Base-by-base conservation (phyloP, 2,888 invertebrate genomes). In the Odontocolon sp. region DNA sequence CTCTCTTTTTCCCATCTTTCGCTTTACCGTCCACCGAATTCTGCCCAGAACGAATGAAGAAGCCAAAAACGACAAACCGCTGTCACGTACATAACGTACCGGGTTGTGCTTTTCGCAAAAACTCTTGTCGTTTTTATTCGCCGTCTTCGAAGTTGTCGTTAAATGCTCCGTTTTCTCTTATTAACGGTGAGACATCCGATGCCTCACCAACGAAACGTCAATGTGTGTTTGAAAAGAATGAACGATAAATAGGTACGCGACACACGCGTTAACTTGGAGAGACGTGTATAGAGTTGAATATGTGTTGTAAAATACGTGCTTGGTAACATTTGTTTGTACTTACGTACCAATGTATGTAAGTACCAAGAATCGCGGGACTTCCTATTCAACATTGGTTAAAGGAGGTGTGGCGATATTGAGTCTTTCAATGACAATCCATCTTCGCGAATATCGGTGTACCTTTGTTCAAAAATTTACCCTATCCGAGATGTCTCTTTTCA, bases 341-440 rank as follows among this genome's bases (percentile, higher is more conserved):
- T n/a, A n/a, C n/a, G n/a, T n/a, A 40, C 40, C 11, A 6, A 6
- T 16, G 38, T 31, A 50, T 28, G 14, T 14, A 14, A 11, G 5
- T 38, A 21, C 33, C 23, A 23, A 2, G 11, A 56, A 36, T 47
- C 23, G 14, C 4, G n/a, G n/a, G 21, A 21, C 52, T n/a, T 23
- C 42, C 70, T 70, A 70, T 61, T 61, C 50, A 61, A n/a, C n/a
- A 70, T 70, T 18, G 70, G 45, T 9, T 38, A 23, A 28, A 31
- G 57, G 63, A 71, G 71, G 45, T 42, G 64, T 54, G 70, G 70
- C 70, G 70, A 61, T 28, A 61, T 61, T 28, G 52, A 40, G 63
- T 68, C 57, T 57, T 47, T 72, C 23, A 71, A 67, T 67, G 67
- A 56, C 56, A 28, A 67, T 73, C 31, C 31, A 8, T 28, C 54